Base-by-base conservation (phyloP, 2,888 invertebrate species). In the Heliconius ethilla region DNA sequence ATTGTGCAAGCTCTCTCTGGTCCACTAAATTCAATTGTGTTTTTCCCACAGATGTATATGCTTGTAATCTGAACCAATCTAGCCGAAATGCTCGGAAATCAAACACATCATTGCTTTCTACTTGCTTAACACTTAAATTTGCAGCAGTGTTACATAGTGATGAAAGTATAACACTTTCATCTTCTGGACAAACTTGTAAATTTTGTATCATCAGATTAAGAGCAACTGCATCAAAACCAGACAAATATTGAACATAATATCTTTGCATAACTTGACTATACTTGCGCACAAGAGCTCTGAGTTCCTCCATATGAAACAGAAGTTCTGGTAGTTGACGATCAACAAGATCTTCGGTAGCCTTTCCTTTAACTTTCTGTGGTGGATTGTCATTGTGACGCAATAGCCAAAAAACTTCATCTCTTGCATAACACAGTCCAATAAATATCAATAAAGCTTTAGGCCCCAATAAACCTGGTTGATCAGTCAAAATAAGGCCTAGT, bases 381-480 rank as follows among this genome's bases (percentile, higher is more conserved):
- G 98, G 99, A 92, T 99, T 99, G 85, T 99, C 99, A 89, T 98
- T 98, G 89, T 99, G 99, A 75, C 99, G 96, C 69, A 99, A 90
- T 70, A 99, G 95, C 99, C 99, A 99, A 74, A 97, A 96, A 33
- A 99, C 98, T 95, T 99, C 99, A 95, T 99, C 99, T 84, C 99
- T 96, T 0, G 99, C 97, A 90, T 98, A 97, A 81, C 98, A 98
- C 15, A 99, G 94, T 0, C 98, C 99, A 96, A 99, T 99, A 88
- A 99, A 98, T 82, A 99, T 98, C 86, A 99, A 96, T 78, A 99
- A 95, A 11, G 99, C 98, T 94, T 99, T 99, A 1, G 99, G 99
- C 0, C 99, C 99, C 67, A 99, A 92, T 33, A 99, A 94, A 1
- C 99, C 99, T 5, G 99, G 99, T 89, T 99, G 99, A 92, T 99